These are phyloP conservation scores for Eira barbara DNA, from an alignment of 2,113 vertebrate genomes.

Conservation along the genomic window DNA sequence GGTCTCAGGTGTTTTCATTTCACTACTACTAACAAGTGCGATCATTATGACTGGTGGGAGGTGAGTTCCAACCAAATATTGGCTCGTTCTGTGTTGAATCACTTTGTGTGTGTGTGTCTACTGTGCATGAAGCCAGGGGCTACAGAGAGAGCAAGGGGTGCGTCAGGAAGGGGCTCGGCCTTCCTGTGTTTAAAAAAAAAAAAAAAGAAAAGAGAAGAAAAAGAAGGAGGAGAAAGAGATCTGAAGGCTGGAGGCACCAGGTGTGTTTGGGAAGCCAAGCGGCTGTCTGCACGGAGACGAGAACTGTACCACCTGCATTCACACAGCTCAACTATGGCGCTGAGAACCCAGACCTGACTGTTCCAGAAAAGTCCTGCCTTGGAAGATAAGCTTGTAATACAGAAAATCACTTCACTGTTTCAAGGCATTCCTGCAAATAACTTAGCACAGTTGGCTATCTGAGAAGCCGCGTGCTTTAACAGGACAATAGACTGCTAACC, in stretches of 20 bases:
- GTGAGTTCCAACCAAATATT: background rate
- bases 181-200: background rate
- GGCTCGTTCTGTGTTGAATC: background rate
- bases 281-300: background rate
- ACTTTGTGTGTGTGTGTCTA: background rate
- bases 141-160: background rate
- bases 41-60: background rate
- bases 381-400: conserved; percentile 2
- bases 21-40: background rate
- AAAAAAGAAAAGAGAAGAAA: no score
- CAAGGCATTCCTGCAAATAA: background rate
- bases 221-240: background rate
- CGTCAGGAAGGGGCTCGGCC: background rate
- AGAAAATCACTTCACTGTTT: background rate
- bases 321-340: background rate
- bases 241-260: background rate
- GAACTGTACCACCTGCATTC: background rate
- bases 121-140: background rate
- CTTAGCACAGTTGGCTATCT: background rate
- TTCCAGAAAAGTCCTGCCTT: background rate
- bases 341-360: background rate
- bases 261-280: rapidly evolving
- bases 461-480: background rate
- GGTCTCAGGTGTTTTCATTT: background rate
- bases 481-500: background rate